These are phyloP conservation scores for Montipora foliosa DNA, from an alignment of 64 coral and sea anemone genomes.

Conservation along the genomic window DNA sequence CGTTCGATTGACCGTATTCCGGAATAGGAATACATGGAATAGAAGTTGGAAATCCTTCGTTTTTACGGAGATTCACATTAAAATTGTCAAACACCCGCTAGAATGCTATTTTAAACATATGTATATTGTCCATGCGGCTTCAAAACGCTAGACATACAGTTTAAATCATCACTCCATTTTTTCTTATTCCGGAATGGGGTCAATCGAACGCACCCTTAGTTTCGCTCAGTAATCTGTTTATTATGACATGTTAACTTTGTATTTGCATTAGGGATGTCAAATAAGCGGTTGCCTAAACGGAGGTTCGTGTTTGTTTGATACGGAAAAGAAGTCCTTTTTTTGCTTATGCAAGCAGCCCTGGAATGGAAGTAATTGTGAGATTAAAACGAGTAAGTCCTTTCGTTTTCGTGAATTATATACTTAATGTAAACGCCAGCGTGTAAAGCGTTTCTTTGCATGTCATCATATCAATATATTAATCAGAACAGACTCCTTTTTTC, in stretches of 20 bases:
- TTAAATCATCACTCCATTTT: too few species aligned
- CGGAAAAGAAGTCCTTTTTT: neutral
- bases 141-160: too few species aligned
- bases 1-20: too few species aligned
- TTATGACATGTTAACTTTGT: neutral
- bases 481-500: neutral
- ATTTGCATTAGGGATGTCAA: neutral
- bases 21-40: too few species aligned
- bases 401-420: neutral
- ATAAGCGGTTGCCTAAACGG: neutral
- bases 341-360: slow-evolving; percentile 4
- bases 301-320: neutral
- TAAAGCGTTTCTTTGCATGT: neutral
- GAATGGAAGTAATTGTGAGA: neutral
- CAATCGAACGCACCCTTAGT: too few species aligned
- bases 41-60: too few species aligned
- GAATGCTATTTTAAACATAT: too few species aligned
- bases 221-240: neutral
- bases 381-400: neutral
- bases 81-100: too few species aligned
- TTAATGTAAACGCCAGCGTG: neutral
- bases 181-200: too few species aligned
- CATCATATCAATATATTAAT: too few species aligned
- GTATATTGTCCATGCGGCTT: too few species aligned
- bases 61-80: too few species aligned